These are phyloP conservation scores for Phrixothrix hirtus DNA, from an alignment of 2,888 invertebrate species.

Conservation along the genomic window DNA sequence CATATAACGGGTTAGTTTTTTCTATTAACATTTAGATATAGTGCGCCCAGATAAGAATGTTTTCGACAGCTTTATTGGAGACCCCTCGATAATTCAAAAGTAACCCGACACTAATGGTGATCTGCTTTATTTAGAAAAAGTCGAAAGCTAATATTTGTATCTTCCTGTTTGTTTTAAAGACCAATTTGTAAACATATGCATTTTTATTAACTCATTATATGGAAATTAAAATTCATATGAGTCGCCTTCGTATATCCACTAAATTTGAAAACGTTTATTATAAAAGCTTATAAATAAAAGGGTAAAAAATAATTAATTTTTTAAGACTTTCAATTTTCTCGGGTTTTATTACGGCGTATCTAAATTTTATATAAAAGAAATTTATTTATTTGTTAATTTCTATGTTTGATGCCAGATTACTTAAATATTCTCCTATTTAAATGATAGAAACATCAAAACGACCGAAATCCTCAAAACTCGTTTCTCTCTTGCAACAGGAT, in stretches of 20 bases:
- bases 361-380: neutral
- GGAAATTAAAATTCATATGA: conserved; percentile 25
- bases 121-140: conserved; percentile 44
- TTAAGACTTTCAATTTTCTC: too few relatives aligned
- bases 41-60: conserved; percentile 18
- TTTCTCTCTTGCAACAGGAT: conserved; percentile 9
- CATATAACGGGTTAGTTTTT: conserved; percentile 19
- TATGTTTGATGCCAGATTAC: neutral
- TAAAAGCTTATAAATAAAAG: conserved; percentile 14
- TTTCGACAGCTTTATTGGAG: conserved; percentile 34
- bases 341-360: neutral
- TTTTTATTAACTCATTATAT: conserved; percentile 49
- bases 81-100: conserved; percentile 40
- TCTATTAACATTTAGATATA: conserved; percentile 29
- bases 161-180: conserved; percentile 47
- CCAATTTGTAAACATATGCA: conserved; percentile 44
- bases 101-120: conserved; percentile 42
- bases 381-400: neutral
- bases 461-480: conserved; percentile 15
- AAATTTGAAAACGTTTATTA: conserved; percentile 19
- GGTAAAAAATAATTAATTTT: conserved; percentile 17
- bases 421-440: neutral
- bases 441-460: conserved; percentile 11
- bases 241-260: conserved; percentile 4
- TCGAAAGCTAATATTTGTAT: conserved; percentile 47